These are phyloP conservation scores for Colletes gigas DNA, from an alignment of 1,140 invertebrate genomes.

Conservation along the genomic window DNA sequence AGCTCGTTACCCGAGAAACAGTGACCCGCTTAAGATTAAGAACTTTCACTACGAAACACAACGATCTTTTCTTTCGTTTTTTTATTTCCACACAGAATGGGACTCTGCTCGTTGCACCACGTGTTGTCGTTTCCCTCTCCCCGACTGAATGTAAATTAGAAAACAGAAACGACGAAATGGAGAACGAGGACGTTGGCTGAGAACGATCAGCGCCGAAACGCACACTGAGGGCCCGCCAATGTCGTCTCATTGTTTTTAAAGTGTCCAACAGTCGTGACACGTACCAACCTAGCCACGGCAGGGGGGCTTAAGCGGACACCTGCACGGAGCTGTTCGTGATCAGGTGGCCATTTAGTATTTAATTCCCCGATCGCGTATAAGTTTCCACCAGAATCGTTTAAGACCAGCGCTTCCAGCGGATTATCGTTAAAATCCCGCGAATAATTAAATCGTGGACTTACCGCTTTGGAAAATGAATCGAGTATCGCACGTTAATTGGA, in stretches of 20 bases:
- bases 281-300: constrained; percentile 56
- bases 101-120: neutral
- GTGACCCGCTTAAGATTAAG: constrained; percentile 23
- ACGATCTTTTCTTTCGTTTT: neutral
- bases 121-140: no score
- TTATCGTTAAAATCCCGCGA: neutral
- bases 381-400: constrained; percentile 19
- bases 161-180: neutral
- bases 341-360: constrained; percentile 63
- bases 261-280: constrained; percentile 60
- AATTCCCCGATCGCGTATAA: constrained; percentile 51
- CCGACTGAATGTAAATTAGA: neutral
- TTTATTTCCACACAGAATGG: neutral
- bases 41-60: constrained; percentile 26
- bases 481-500: neutral
- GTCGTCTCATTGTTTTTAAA: constrained; percentile 77
- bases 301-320: constrained; percentile 64
- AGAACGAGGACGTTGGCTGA: constrained; percentile 50
- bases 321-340: constrained; percentile 64
- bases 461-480: constrained; percentile 1
- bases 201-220: constrained; percentile 66
- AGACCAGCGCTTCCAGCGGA: neutral
- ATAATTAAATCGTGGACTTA: neutral
- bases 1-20: constrained; percentile 4
- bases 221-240: constrained; percentile 69